Evolutionary conservation across 1,140 invertebrate species (phyloP), one percentile per base, ranked within the genome.

Genomic region (Zaprionus ghesquierei): DNA sequence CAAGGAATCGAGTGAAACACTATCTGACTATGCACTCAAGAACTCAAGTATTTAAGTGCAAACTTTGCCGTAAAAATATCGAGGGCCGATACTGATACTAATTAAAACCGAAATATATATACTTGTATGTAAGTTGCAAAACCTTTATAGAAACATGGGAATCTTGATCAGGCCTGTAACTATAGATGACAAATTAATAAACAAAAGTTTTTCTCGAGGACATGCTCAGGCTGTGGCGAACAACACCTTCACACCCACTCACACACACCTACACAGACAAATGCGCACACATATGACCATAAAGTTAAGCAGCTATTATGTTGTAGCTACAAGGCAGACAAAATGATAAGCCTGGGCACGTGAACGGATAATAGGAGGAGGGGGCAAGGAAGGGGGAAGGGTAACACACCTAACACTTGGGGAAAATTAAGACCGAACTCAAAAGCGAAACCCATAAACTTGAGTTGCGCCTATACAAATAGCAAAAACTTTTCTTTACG

Each of bases 251-350:
- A 25, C 33, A 59, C 15, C 54, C 44, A 33, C 56, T 58, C 53
- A 62, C 13, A 27, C 23, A 20, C 38, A 63, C 23, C 5, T 6
- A 44, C 13, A 44, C 41, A 35, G 50, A 54, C 41, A 27, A 29
- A 55, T 18, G 31, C 12, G 49, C 51, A 35, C 50, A 46, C 53
- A 49, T 20, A 23, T 54, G 35, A 59, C 59, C 54, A 81, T 73
- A 69, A 84, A 84, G 69, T 89, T 86, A 79, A 79, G 68, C 84
- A 89, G 79, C 79, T 86, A 86, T 82, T 86, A 89, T 82, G 79
- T 89, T 89, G 82, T 86, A 89, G 76, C 71, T 84, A 86, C 82
- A 86, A 62, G 55, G 56, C 66, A 27, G 70, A 74, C 66, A 62
- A 51, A 75, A 68, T 72, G 79, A 82, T 82, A 82, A 82, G 41